phyloP scores from a whole-genome alignment of 64 coral and sea anemone genomes.

The Stylophora pistillata region DNA sequence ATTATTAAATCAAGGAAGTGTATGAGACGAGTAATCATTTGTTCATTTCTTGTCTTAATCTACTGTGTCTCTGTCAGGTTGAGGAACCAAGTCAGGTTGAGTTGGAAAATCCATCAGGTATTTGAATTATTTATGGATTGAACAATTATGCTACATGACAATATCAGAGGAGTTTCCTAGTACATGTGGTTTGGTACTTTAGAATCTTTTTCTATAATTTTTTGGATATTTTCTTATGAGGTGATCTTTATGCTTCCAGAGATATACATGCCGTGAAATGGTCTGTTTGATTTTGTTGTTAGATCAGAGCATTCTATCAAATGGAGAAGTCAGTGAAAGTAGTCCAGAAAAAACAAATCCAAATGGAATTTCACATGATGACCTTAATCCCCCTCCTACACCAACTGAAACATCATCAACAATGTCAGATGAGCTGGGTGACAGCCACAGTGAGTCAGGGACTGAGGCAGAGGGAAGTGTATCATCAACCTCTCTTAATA shows the following conservation, averaged over 20 bases:
- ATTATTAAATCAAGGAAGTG: too few species aligned
- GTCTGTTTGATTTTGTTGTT: background rate
- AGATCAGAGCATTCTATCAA: conserved; percentile 33
- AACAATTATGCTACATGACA: too few species aligned
- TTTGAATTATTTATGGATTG: background rate
- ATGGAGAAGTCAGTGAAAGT: conserved; percentile 21
- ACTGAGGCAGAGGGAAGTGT: conserved; percentile 57
- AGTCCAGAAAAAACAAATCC: conserved; percentile 8
- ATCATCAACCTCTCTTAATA: conserved; percentile 60
- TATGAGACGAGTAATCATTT: background rate
- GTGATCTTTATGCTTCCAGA: background rate
- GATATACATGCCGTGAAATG: background rate
- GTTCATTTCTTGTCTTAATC: background rate
- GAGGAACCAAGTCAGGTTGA: conserved; percentile 11
- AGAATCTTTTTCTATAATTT: too few species aligned
- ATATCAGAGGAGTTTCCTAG: too few species aligned
- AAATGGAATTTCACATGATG: conserved; percentile 8
- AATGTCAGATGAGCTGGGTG: conserved; percentile 37
- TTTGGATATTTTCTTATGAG: too few species aligned
- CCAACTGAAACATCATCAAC: conserved; percentile 28
- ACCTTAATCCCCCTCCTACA: conserved; percentile 3
- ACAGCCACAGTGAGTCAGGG: conserved; percentile 65
- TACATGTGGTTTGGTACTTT: too few species aligned
- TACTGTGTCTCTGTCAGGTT: background rate
- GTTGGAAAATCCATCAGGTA: background rate